phyloP scores from a whole-genome alignment of 2,113 vertebrate genomes.

The Ictalurus punctatus region DNA sequence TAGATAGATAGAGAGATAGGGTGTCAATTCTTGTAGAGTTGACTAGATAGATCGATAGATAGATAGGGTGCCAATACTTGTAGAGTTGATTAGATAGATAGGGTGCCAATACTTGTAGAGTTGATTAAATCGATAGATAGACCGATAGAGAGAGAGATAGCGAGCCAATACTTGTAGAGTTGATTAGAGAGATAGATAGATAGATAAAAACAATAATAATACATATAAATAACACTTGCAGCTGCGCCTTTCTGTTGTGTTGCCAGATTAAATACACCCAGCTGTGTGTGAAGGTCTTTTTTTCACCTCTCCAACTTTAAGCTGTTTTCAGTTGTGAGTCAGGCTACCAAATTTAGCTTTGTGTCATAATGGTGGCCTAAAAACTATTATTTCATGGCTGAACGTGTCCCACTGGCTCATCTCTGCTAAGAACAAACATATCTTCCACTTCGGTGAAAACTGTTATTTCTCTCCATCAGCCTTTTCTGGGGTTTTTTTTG shows the following conservation, averaged over 20 bases:
- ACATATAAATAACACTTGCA: neutral
- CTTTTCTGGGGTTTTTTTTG: neutral
- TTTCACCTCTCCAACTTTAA: constrained; percentile 5
- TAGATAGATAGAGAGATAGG: too few relatives aligned
- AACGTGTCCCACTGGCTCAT: neutral
- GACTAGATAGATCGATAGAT: too few relatives aligned
- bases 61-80: too few relatives aligned
- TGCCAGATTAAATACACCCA: constrained; percentile 18
- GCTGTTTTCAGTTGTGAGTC: neutral
- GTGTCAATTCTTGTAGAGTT: too few relatives aligned
- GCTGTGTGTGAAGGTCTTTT: constrained; percentile 3
- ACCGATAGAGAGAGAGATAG: too few relatives aligned
- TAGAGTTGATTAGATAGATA: too few relatives aligned
- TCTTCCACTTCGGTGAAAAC: neutral
- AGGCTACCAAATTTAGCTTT: constrained; percentile 25
- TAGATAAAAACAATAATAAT: neutral
- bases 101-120: too few relatives aligned
- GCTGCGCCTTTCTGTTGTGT: neutral
- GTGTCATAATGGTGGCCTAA: constrained; percentile 11
- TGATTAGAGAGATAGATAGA: too few relatives aligned
- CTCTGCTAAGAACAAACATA: neutral
- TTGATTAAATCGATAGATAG: too few relatives aligned
- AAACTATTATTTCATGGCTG: constrained; percentile 16
- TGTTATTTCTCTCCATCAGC: neutral
- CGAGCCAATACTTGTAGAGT: too few relatives aligned